These are phyloP conservation scores for Oncorhynchus gorbuscha DNA, from an alignment of 2,113 vertebrate genomes.

Conservation along the genomic window DNA sequence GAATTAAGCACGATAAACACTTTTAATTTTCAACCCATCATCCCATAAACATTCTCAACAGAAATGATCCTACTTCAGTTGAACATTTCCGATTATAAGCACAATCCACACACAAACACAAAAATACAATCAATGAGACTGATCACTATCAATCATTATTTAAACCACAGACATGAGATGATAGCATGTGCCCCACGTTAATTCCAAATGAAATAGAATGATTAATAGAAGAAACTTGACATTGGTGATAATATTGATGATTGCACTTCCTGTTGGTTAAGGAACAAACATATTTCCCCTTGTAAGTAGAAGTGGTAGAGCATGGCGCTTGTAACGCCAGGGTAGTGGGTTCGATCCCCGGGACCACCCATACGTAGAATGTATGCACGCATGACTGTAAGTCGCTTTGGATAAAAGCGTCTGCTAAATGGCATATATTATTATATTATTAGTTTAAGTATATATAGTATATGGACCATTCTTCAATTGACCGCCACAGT, in stretches of 20 bases:
- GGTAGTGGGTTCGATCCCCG: no score
- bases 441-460: no score
- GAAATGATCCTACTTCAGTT: neutral
- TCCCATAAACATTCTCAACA: constrained; percentile 41
- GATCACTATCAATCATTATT: constrained; percentile 37
- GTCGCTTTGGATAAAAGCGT: no score
- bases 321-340: no score
- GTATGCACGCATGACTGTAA: no score
- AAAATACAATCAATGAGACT: constrained; percentile 53
- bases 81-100: constrained; percentile 33
- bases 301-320: neutral
- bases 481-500: neutral
- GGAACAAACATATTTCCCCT: neutral
- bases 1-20: neutral
- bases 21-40: constrained; percentile 60
- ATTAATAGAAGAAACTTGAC: neutral
- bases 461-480: neutral
- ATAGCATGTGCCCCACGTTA: neutral
- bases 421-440: no score
- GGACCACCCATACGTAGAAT: no score
- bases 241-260: neutral
- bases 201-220: neutral
- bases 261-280: neutral
- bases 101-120: constrained; percentile 42
- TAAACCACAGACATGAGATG: constrained; percentile 45